phyloP scores from a whole-genome alignment of 2,888 invertebrate species.

The Gonocerus acuteangulatus region DNA sequence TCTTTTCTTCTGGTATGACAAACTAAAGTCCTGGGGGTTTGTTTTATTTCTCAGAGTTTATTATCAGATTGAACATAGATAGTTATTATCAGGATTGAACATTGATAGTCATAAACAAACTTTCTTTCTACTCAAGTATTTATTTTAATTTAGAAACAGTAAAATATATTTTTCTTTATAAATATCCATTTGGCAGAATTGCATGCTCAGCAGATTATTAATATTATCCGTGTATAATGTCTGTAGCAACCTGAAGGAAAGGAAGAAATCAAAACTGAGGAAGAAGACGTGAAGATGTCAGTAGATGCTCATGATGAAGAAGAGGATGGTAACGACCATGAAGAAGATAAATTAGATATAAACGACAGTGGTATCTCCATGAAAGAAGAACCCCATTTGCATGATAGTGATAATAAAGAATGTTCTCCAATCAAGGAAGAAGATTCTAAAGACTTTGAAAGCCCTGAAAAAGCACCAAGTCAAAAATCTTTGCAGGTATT shows the following conservation, averaged over 20 bases:
- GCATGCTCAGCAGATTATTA: too few species aligned
- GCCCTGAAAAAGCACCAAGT: slow-evolving; percentile 27
- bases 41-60: too few species aligned
- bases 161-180: too few species aligned
- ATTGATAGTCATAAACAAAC: too few species aligned
- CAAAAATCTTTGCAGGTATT: slow-evolving; percentile 32
- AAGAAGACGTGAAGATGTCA: slow-evolving; percentile 4
- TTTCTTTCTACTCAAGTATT: too few species aligned
- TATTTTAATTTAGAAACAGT: too few species aligned
- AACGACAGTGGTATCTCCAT: slow-evolving; percentile 39
- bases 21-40: too few species aligned
- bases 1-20: too few species aligned
- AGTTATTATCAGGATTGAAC: too few species aligned
- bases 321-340: slow-evolving; percentile 17
- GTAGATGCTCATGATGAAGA: slow-evolving; percentile 16
- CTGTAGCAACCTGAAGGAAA: slow-evolving; percentile 24
- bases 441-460: slow-evolving; percentile 27
- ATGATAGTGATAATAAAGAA: slow-evolving; percentile 20
- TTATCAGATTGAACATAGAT: too few species aligned
- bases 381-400: slow-evolving; percentile 40
- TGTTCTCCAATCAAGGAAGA: slow-evolving; percentile 32
- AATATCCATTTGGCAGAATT: too few species aligned
- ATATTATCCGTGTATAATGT: background rate
- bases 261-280: slow-evolving; percentile 11
- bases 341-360: slow-evolving; percentile 35